Conservation (phyloP, 2,888 invertebrate species). For the Hipparchia semele region DNA sequence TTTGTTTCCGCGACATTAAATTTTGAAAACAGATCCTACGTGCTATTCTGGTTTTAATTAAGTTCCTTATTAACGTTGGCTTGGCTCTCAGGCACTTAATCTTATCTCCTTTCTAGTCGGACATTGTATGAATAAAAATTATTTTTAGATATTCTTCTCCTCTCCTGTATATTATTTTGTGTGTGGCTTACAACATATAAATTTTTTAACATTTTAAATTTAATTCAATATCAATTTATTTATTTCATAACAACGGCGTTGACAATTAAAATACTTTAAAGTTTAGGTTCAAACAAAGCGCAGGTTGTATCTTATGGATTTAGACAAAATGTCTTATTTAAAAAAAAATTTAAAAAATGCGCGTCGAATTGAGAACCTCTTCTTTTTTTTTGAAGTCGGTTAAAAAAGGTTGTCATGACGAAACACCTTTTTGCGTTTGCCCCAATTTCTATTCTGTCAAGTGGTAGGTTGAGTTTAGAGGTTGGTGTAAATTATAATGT, state of each 20-base stretch:
- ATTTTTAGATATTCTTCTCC: constrained; percentile 6
- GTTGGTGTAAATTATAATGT: not conserved
- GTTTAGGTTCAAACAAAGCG: too few relatives aligned
- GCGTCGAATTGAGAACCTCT: too few relatives aligned
- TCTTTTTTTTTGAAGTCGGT: too few relatives aligned
- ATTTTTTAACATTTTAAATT: not conserved
- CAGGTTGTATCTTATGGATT: too few relatives aligned
- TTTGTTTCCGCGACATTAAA: constrained; percentile 20
- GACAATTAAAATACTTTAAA: too few relatives aligned
- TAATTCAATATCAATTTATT: too few relatives aligned
- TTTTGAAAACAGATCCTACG: constrained; percentile 20
- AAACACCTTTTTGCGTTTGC: too few relatives aligned
- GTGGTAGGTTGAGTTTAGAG: not conserved
- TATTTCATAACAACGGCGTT: too few relatives aligned
- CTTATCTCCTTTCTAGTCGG: constrained; percentile 23
- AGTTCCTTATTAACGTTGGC: constrained; percentile 26
- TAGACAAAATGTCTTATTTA: too few relatives aligned
- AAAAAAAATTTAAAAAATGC: too few relatives aligned
- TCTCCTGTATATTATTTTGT: not conserved
- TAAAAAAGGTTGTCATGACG: too few relatives aligned
- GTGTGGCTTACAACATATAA: not conserved
- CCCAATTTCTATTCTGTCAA: not conserved
- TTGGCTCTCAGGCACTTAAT: constrained; percentile 12
- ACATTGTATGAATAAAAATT: constrained; percentile 22
- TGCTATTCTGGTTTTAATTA: constrained; percentile 27